phyloP scores from a whole-genome alignment of 2,113 vertebrate genomes.

The Caranx ignobilis region DNA sequence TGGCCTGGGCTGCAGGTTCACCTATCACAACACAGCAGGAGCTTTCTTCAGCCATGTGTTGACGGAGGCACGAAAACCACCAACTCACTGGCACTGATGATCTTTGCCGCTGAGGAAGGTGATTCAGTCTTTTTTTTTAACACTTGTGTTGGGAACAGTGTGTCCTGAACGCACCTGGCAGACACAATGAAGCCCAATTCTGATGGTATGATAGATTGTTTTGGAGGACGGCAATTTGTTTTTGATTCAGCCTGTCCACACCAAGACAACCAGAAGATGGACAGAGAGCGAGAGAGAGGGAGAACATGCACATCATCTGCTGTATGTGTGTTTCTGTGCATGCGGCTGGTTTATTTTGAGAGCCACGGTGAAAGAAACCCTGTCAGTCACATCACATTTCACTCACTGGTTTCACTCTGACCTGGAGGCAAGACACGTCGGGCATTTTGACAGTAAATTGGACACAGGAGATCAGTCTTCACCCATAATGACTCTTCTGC shows the following conservation, averaged over 20 bases:
- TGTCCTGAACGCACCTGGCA: conserved; percentile 39
- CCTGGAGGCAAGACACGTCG: conserved; percentile 43
- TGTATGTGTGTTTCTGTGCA: not conserved
- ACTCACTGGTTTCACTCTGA: conserved; percentile 43
- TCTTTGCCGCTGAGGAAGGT: conserved; percentile 7
- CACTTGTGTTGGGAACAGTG: conserved; percentile 10
- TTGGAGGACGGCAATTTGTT: conserved; percentile 20
- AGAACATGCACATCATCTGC: not conserved
- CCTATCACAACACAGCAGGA: conserved; percentile 56
- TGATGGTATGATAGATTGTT: conserved; percentile 22
- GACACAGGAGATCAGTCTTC: conserved; percentile 69
- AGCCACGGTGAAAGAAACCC: conserved; percentile 21
- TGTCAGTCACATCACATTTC: conserved; percentile 51
- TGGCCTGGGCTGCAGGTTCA: conserved; percentile 34
- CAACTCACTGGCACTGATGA: conserved; percentile 8
- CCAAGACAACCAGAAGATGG: conserved; percentile 1
- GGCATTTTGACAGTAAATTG: conserved; percentile 72
- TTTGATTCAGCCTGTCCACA: conserved; percentile 2
- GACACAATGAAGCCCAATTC: conserved; percentile 15
- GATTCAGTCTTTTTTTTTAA: conserved; percentile 22
- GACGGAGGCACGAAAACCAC: conserved; percentile 30
- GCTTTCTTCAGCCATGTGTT: conserved; percentile 17
- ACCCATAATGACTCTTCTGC: conserved; percentile 67
- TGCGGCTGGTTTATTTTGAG: conserved; percentile 36
- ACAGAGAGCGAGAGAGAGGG: not conserved